Conservation (phyloP, 2,113 vertebrate genomes). For the Notothenia coriiceps region DNA sequence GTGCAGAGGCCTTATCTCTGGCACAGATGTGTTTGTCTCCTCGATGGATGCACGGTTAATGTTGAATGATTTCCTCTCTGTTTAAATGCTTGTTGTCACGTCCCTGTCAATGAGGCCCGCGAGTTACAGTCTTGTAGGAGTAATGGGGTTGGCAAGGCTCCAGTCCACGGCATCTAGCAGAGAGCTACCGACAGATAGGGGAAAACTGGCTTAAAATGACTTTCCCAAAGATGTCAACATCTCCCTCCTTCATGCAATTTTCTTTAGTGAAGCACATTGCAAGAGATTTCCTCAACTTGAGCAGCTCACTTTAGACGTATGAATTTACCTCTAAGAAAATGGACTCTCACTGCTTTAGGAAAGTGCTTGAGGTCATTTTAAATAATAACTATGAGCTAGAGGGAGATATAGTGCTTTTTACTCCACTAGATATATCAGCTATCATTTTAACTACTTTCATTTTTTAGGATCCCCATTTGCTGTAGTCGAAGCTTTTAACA, state of each 20-base stretch:
- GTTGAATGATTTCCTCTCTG: conserved; percentile 76
- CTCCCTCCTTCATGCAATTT: not conserved
- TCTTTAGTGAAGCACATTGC: conserved; percentile 23
- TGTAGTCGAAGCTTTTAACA: no score
- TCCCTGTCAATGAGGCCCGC: conserved; percentile 66
- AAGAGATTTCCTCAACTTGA: conserved; percentile 35
- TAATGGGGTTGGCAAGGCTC: conserved; percentile 67
- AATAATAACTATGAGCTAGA: not conserved
- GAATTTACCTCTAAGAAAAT: conserved; percentile 42
- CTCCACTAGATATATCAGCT: not conserved
- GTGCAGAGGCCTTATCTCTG: conserved; percentile 57
- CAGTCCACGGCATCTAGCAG: conserved; percentile 40
- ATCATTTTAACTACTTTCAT: not conserved
- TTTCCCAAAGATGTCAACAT: conserved; percentile 40
- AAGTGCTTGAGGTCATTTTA: not conserved
- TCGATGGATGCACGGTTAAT: conserved; percentile 60
- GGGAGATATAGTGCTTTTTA: not conserved
- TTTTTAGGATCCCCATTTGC: no score
- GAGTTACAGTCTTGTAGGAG: conserved; percentile 67
- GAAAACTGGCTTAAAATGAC: conserved; percentile 37
- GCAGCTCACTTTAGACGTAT: conserved; percentile 34
- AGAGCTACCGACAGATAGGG: conserved; percentile 26
- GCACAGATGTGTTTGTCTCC: conserved; percentile 71
- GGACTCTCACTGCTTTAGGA: not conserved
- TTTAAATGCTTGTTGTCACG: conserved; percentile 72